Evolutionary conservation across 2,888 invertebrate genomes (phyloP).

Genomic region (Villa cingulata): DNA sequence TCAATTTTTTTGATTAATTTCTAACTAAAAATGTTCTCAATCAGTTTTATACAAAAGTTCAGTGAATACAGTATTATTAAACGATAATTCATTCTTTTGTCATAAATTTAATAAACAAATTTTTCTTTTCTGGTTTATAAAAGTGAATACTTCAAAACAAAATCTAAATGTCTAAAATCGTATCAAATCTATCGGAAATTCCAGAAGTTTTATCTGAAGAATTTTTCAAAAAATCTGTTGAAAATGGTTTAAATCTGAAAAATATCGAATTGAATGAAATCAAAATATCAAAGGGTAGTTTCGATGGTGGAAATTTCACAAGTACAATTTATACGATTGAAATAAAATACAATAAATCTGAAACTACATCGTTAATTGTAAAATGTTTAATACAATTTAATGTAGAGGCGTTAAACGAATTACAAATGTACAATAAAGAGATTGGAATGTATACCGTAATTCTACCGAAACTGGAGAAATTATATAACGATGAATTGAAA

Average conservation of each 20-base stretch:
- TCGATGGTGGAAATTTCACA: conserved; percentile 14
- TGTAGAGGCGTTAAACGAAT: too few species aligned
- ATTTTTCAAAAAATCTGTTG: conserved; percentile 13
- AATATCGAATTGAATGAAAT: conserved; percentile 8
- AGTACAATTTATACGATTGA: conserved; percentile 12
- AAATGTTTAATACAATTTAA: neutral
- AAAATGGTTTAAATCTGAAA: conserved; percentile 9
- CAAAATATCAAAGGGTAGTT: conserved; percentile 12
- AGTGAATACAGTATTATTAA: too few species aligned
- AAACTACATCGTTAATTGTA: neutral
- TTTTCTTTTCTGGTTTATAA: too few species aligned
- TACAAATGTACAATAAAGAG: conserved; percentile 12
- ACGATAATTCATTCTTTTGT: too few species aligned
- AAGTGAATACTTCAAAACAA: too few species aligned
- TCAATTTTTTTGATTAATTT: too few species aligned
- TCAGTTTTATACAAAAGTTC: too few species aligned
- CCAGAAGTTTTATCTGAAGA: neutral
- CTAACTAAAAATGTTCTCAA: too few species aligned
- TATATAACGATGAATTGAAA: neutral
- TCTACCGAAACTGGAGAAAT: conserved; percentile 11
- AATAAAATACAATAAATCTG: conserved; percentile 5
- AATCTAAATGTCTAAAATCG: too few species aligned
- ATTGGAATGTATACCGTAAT: conserved; percentile 17
- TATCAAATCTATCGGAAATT: neutral
- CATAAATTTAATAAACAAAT: too few species aligned